Percentiles rank a stretch among this genome's conserved stretches.
Evolutionary conservation across 2,888 invertebrate species (phyloP).

Genomic region (Agonopterix arenella): DNA sequence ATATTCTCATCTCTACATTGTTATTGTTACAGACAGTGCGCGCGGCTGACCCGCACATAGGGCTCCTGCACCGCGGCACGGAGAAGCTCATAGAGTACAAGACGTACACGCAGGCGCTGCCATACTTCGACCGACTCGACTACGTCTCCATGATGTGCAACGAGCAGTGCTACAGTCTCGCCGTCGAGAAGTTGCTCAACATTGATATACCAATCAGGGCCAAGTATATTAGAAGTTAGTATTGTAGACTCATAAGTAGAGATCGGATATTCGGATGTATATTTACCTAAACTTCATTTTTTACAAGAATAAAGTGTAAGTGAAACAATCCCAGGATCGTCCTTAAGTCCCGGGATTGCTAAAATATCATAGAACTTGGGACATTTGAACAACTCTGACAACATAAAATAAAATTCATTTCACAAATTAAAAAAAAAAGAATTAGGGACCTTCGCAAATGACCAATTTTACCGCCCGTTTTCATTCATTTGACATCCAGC

Average conservation of each 20-base stretch:
- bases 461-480: no score
- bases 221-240: conserved; percentile 95
- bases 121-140: conserved; percentile 98
- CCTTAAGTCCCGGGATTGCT: no score
- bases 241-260: neutral
- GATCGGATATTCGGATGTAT: no score
- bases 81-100: conserved; percentile 99
- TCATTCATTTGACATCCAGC: no score
- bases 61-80: conserved; percentile 96
- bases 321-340: no score
- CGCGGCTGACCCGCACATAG: conserved; percentile 97
- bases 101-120: conserved; percentile 97
- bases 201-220: conserved; percentile 96
- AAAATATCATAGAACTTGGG: no score
- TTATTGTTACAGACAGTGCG: conserved; percentile 80
- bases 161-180: conserved; percentile 97
- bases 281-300: no score
- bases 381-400: no score
- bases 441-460: no score
- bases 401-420: no score
- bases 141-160: conserved; percentile 99
- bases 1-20: neutral
- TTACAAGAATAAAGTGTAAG: no score
- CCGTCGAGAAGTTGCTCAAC: conserved; percentile 96
- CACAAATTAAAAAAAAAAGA: no score